Conservation (phyloP, 2,113 vertebrate genomes). For the Crotalus viridis region DNA sequence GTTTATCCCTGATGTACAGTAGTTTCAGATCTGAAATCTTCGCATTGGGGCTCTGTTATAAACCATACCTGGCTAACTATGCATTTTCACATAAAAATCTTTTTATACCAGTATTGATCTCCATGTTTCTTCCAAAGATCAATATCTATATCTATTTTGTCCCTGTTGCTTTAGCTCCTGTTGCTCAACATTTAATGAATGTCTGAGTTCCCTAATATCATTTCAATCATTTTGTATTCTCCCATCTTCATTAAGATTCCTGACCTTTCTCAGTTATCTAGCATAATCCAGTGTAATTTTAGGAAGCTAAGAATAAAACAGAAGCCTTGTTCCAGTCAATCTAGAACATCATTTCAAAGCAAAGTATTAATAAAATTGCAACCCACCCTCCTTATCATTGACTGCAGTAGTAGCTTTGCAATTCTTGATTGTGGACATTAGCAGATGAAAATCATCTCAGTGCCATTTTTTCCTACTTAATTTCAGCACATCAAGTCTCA, state of each 20-base stretch:
- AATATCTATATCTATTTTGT: constrained; percentile 15
- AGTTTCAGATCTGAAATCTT: neutral
- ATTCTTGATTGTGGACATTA: neutral
- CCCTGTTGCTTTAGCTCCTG: neutral
- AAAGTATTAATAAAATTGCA: neutral
- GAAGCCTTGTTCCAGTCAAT: neutral
- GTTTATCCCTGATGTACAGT: neutral
- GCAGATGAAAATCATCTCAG: neutral
- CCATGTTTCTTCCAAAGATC: neutral
- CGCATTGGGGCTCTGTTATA: neutral
- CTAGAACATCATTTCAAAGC: neutral
- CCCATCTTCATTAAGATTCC: neutral
- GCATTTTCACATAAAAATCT: neutral
- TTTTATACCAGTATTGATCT: constrained; percentile 13
- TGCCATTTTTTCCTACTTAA: neutral
- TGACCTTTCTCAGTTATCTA: neutral
- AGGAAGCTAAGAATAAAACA: neutral
- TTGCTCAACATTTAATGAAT: constrained; percentile 4
- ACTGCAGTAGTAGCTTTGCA: neutral
- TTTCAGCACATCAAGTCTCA: neutral
- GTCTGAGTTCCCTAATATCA: neutral
- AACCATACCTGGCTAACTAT: neutral
- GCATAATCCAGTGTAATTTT: neutral
- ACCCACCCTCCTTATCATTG: neutral
- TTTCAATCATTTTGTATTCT: constrained; percentile 12